These are phyloP conservation scores for Stenolophus ochropezus DNA, from an alignment of 2,888 invertebrate species.

Conservation along the genomic window DNA sequence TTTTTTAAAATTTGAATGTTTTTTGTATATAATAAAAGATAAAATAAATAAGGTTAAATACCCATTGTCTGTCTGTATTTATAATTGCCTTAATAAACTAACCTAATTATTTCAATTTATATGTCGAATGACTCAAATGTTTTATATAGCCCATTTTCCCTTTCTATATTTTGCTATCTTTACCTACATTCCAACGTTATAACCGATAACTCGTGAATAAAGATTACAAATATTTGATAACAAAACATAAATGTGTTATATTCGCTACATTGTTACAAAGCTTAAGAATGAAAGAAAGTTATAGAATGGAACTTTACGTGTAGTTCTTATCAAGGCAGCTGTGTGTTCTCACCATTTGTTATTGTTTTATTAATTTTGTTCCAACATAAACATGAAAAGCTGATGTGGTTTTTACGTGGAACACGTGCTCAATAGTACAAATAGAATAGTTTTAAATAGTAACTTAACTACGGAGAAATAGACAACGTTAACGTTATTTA, in stretches of 20 bases:
- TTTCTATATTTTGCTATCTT: background rate
- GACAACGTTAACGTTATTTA: too few species aligned
- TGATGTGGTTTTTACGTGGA: background rate
- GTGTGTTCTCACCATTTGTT: background rate
- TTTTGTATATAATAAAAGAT: too few species aligned
- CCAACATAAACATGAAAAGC: background rate
- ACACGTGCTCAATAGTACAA: background rate
- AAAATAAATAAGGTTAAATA: background rate
- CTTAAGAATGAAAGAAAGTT: background rate
- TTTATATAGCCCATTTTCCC: background rate
- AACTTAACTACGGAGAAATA: too few species aligned
- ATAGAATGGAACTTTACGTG: background rate
- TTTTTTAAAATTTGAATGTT: too few species aligned
- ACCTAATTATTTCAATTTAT: background rate
- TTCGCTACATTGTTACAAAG: background rate
- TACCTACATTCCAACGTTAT: background rate
- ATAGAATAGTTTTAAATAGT: background rate
- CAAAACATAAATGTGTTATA: background rate
- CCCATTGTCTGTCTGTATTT: background rate
- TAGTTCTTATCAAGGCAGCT: background rate
- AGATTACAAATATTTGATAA: background rate
- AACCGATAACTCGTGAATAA: background rate
- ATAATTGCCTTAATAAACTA: background rate
- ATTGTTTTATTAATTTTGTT: background rate
- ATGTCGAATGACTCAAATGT: background rate